Evolutionary conservation across 2,888 invertebrate genomes (phyloP), one percentile per base, ranked within the genome.

Genomic region (Tryphoninae sp.): DNA sequence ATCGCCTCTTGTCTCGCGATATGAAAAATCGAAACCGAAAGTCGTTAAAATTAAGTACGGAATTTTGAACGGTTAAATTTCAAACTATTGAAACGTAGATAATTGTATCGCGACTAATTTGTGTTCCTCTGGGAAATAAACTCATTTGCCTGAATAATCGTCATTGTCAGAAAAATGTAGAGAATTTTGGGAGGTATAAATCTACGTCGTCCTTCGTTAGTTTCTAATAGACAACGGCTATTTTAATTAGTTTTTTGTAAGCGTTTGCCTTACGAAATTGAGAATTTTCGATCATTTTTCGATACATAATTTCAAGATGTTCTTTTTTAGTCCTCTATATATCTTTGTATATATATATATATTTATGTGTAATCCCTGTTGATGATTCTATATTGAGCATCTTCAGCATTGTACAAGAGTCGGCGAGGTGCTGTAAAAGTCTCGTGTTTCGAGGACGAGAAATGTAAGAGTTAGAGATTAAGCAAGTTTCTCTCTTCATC

Each of bases 371-470:
- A 45, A 45, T 45, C 13, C 3, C 45, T 33, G 33, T 6, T 33
- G 33, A 33, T 51, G 51, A 13, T 13, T n/a, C 13, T 51, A 51
- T 49, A 55, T 16, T 51, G 8, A 72, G 55, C 59, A 72, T 76
- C 58, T 23, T 62, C 68, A 19, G n/a, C 55, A 45, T 13, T 2
- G 58, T 40, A 64, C 11, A 67, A 51, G 67, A 65, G n/a, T 49
- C 9, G 40, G 33, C 51, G 33, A 67, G 72, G 69, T 81, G 64
- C 82, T 74, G 81, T 83, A 81, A 84, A 84, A 51, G 19, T 61
- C 74, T 79, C 19, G 49, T 49, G 61, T 62, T 77, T 77, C 74
- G 78, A 83, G 80, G 80, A 82, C 84, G 64, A 71, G 68, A 74
- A 67, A 59, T 62, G 71, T 40, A 71, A 80, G 78, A 73, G 72